phyloP scores from a whole-genome alignment of 1,140 invertebrate species.

The Dendroctonus ponderosae region DNA sequence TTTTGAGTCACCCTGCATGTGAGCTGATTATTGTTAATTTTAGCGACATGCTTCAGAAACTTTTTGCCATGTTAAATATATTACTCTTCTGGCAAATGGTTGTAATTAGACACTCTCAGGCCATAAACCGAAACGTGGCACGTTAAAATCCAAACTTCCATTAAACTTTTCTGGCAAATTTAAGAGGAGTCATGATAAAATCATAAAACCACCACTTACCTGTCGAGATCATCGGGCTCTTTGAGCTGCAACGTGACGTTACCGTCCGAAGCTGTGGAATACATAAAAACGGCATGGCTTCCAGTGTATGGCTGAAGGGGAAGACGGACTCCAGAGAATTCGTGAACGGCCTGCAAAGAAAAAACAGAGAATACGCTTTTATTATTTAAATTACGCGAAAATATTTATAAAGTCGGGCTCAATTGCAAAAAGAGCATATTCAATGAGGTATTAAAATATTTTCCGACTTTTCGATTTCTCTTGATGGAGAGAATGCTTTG shows the following conservation, averaged over 20 bases:
- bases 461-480: neutral
- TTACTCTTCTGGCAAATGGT: too few species aligned
- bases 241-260: slow-evolving; percentile 53
- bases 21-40: too few species aligned
- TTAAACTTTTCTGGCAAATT: too few species aligned
- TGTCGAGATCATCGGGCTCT: slow-evolving; percentile 52
- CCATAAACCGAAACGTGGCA: too few species aligned
- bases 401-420: neutral
- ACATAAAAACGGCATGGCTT: slow-evolving; percentile 55
- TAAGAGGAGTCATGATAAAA: too few species aligned
- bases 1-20: too few species aligned
- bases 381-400: neutral
- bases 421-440: too few species aligned
- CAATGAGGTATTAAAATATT: too few species aligned
- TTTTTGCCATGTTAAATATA: too few species aligned
- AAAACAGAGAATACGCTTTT: slow-evolving; percentile 6
- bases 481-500: neutral
- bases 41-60: too few species aligned
- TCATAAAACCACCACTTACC: slow-evolving; percentile 6
- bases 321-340: slow-evolving; percentile 52
- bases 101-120: too few species aligned
- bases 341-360: slow-evolving; percentile 51
- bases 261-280: slow-evolving; percentile 52
- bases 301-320: slow-evolving; percentile 52
- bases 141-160: too few species aligned